These are phyloP conservation scores for Anguilla pacifica DNA, from an alignment of 2,797 vertebrate species.

Conservation along the genomic window DNA sequence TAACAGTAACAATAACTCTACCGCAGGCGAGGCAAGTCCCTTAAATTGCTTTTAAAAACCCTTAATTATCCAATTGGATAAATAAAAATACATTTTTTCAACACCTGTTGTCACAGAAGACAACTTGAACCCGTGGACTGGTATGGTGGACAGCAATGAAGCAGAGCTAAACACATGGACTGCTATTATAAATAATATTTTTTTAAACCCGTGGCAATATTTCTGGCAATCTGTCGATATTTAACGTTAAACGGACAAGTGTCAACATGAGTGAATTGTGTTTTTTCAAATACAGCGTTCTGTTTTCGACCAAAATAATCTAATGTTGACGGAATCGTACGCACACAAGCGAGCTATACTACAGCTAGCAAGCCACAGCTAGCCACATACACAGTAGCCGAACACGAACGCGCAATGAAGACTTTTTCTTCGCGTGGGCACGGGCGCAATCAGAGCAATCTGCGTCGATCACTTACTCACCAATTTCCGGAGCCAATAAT, in stretches of 20 bases:
- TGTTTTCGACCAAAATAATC: not conserved
- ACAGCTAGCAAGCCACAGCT: not conserved
- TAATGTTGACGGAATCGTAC: not conserved
- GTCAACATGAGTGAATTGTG: not conserved
- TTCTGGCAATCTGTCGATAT: not conserved
- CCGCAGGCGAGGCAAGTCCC: not conserved
- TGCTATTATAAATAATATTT: not conserved
- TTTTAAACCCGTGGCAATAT: not conserved
- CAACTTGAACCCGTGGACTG: not conserved
- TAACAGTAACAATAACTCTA: not conserved
- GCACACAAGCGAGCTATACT: not conserved
- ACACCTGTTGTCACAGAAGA: constrained; percentile 1
- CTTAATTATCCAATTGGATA: not conserved
- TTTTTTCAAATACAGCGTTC: not conserved
- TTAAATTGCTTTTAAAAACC: not conserved
- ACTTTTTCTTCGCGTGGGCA: not conserved
- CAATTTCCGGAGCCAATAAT: constrained; percentile 95
- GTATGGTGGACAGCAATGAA: not conserved
- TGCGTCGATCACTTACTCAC: constrained; percentile 71
- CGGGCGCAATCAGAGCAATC: not conserved
- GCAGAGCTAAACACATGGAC: not conserved
- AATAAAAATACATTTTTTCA: not conserved
- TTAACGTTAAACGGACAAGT: not conserved
- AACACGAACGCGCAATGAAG: not conserved
- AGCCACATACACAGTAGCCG: not conserved